Conservation (phyloP, 2,113 vertebrate species). For the Hystrix cristata region DNA sequence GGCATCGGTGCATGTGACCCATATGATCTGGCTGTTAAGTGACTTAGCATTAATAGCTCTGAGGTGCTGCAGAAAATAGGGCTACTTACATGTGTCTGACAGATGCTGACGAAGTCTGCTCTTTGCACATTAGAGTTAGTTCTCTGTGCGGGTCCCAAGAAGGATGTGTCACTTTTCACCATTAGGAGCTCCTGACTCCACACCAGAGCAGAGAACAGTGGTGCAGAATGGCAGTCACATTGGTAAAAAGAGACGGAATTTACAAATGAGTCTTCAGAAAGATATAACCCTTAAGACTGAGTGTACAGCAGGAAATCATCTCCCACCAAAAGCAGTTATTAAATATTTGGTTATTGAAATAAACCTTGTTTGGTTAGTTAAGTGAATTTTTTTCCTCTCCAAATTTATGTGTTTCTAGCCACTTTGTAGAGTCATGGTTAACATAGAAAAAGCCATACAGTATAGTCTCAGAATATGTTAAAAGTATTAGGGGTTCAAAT, state of each 20-base stretch:
- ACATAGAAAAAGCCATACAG: neutral
- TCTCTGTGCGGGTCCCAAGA: neutral
- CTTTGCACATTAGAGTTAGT: neutral
- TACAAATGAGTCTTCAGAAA: slow-evolving; percentile 3
- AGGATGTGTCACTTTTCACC: neutral
- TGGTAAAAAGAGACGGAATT: neutral
- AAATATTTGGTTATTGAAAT: neutral
- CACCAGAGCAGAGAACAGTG: neutral
- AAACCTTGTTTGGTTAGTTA: neutral
- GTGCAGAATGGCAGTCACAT: neutral
- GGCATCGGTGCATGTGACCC: neutral
- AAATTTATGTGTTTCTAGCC: neutral
- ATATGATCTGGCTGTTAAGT: neutral
- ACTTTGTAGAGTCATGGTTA: neutral
- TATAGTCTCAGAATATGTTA: neutral
- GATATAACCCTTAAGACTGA: neutral
- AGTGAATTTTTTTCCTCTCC: neutral
- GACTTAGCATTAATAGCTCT: neutral
- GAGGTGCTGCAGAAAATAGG: neutral
- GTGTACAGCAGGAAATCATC: neutral
- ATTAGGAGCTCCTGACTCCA: neutral
- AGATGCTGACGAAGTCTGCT: neutral
- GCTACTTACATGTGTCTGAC: neutral
- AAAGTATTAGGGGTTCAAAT: neutral
- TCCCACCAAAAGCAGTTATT: neutral